Evolutionary conservation across 2,888 invertebrate species (phyloP).

Genomic region (Heteropelma amictum): DNA sequence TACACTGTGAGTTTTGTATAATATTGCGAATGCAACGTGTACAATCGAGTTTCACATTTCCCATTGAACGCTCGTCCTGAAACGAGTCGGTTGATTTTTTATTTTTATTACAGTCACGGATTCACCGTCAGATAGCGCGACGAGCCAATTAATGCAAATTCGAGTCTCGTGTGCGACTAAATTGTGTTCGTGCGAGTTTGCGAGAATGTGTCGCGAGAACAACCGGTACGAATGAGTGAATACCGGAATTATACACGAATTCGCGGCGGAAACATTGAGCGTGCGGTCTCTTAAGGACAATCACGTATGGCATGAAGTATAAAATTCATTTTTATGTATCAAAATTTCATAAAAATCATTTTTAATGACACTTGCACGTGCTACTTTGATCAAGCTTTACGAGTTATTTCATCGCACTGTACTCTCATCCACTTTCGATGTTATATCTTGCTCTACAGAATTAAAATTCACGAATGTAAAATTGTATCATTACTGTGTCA

Average conservation of each 20-base stretch:
- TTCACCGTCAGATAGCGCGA: slow-evolving; percentile 4
- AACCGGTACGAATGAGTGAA: neutral
- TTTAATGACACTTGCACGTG: too few species aligned
- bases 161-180: neutral
- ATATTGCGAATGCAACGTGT: slow-evolving; percentile 10
- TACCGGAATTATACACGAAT: slow-evolving; percentile 14
- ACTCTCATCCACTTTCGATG: too few species aligned
- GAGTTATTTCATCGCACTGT: too few species aligned
- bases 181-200: neutral
- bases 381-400: too few species aligned
- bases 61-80: slow-evolving; percentile 26
- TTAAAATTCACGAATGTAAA: too few species aligned
- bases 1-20: slow-evolving; percentile 1
- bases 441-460: too few species aligned
- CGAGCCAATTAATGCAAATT: slow-evolving; percentile 28
- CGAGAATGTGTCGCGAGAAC: neutral
- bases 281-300: too few species aligned
- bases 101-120: slow-evolving; percentile 1
- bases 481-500: too few species aligned
- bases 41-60: slow-evolving; percentile 10
- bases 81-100: slow-evolving; percentile 32
- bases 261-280: too few species aligned
- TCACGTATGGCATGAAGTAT: too few species aligned
- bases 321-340: too few species aligned
- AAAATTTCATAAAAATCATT: too few species aligned